These are phyloP conservation scores for Stichopus chloronotus DNA, from an alignment of 35 echinoderm and acorn worm species.

Conservation along the genomic window DNA sequence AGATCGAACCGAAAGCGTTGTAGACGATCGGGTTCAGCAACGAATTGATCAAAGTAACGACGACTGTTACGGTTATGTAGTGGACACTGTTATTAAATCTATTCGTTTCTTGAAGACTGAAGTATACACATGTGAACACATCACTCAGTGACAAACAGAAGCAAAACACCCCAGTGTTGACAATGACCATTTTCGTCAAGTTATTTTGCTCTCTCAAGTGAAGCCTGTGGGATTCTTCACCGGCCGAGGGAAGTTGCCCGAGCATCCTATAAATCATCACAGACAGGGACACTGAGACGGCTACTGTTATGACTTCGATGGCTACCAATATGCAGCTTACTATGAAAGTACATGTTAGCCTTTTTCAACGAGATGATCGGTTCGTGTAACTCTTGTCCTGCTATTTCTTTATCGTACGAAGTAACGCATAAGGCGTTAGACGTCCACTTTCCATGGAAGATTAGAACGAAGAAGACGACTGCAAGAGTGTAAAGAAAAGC, in stretches of 20 bases:
- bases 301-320: background rate
- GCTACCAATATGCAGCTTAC: background rate
- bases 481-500: background rate
- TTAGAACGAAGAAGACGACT: background rate
- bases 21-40: conserved; percentile 8
- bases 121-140: background rate
- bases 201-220: background rate
- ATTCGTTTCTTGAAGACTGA: background rate
- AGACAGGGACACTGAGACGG: background rate
- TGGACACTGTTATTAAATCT: background rate
- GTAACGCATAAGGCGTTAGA: background rate
- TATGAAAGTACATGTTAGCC: background rate
- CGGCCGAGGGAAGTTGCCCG: background rate
- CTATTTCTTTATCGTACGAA: too few relatives aligned
- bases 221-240: background rate
- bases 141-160: background rate
- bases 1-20: background rate
- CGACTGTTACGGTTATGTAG: background rate
- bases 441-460: background rate
- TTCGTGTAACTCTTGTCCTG: too few relatives aligned
- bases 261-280: background rate
- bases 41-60: background rate
- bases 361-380: too few relatives aligned
- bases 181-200: background rate
- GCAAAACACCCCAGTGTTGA: background rate